A percentile compares a stretch with the other conserved stretches of the same genome.
phyloP scores from a whole-genome alignment of 2,797 vertebrate genomes.

The Melanotaenia boesemani region DNA sequence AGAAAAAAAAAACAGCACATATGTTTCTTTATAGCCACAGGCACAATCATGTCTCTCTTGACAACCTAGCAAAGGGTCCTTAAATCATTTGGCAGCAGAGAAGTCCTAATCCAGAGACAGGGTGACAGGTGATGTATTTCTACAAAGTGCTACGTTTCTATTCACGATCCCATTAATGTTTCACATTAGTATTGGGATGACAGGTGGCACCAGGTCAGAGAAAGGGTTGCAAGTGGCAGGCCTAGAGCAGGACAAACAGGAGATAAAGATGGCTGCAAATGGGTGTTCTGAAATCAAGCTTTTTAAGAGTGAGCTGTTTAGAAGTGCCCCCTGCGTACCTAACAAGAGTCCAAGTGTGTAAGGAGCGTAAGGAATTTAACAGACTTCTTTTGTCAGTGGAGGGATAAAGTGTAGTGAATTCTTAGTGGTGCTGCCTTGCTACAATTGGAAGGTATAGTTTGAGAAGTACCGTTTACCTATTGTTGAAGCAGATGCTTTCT shows the following conservation, averaged over 20 bases:
- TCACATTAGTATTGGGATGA: slow-evolving; percentile 68
- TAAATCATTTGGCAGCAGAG: slow-evolving; percentile 75
- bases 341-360: slow-evolving; percentile 54
- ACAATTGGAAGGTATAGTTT: slow-evolving; percentile 39
- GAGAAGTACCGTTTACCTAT: slow-evolving; percentile 16
- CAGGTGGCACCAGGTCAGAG: slow-evolving; percentile 62
- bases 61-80: slow-evolving; percentile 67
- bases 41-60: slow-evolving; percentile 73
- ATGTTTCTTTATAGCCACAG: slow-evolving; percentile 75
- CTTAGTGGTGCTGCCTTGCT: slow-evolving; percentile 15
- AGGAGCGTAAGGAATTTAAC: slow-evolving; percentile 44
- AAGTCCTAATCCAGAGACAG: slow-evolving; percentile 77
- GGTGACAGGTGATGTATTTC: slow-evolving; percentile 79
- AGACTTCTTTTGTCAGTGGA: slow-evolving; percentile 61
- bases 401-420: slow-evolving; percentile 52
- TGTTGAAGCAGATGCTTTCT: slow-evolving; percentile 28
- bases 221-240: slow-evolving; percentile 30
- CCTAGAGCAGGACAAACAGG: slow-evolving; percentile 57
- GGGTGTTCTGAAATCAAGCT: slow-evolving; percentile 64
- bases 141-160: slow-evolving; percentile 61
- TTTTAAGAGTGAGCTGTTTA: slow-evolving; percentile 59
- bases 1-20: slow-evolving; percentile 53
- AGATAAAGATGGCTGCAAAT: slow-evolving; percentile 61
- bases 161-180: slow-evolving; percentile 66
- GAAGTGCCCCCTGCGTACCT: slow-evolving; percentile 70